Evolutionary conservation across 2,888 invertebrate species (phyloP).

Genomic region (Pycnomerus fuliginosus): DNA sequence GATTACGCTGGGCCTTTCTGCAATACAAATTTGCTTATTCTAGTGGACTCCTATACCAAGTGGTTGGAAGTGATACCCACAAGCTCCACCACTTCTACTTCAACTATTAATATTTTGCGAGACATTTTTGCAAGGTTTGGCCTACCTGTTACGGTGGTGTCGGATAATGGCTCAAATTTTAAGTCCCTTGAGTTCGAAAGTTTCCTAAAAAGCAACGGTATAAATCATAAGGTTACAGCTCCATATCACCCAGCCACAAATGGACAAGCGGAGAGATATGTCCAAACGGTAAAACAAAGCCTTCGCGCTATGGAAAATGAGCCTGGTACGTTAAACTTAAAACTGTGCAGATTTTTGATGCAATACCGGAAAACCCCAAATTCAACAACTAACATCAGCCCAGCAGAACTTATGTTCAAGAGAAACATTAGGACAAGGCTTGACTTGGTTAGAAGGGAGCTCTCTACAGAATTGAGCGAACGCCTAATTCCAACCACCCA

Average conservation of each 20-base stretch:
- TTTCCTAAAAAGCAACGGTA: too few relatives aligned
- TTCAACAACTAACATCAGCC: background rate
- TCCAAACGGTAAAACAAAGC: slow-evolving; percentile 6
- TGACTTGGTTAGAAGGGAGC: background rate
- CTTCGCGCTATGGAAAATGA: background rate
- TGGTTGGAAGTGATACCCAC: slow-evolving; percentile 29
- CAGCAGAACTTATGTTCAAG: background rate
- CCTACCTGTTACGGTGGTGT: slow-evolving; percentile 1
- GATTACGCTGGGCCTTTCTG: slow-evolving; percentile 36
- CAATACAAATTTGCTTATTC: slow-evolving; percentile 17
- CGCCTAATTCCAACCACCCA: too few relatives aligned
- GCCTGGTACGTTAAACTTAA: background rate
- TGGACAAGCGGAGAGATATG: slow-evolving; percentile 16
- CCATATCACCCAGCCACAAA: slow-evolving; percentile 19
- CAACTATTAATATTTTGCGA: slow-evolving; percentile 2
- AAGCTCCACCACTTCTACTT: slow-evolving; percentile 11
- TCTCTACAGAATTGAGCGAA: too few relatives aligned
- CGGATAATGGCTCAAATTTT: slow-evolving; percentile 10
- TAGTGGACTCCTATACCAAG: slow-evolving; percentile 28
- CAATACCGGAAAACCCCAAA: background rate
- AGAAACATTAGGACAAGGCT: background rate
- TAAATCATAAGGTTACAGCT: slow-evolving; percentile 11
- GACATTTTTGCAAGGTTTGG: slow-evolving; percentile 5
- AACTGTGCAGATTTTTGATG: too few relatives aligned
- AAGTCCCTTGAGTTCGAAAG: too few relatives aligned